Base-by-base conservation (phyloP, 2,113 vertebrate species). In the Nannobrachium achirus region DNA sequence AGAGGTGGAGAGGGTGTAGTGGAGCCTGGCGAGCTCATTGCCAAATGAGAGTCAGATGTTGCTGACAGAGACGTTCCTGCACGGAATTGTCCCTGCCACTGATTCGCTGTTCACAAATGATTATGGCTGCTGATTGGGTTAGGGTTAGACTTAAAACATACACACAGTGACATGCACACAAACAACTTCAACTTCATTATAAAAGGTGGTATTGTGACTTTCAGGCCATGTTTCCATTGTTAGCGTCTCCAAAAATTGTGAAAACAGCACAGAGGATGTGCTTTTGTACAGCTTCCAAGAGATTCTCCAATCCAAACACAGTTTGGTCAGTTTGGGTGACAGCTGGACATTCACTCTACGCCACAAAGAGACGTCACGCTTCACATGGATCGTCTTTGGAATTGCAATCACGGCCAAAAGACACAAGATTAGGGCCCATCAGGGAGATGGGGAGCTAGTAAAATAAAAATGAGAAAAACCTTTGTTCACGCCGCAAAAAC, bases 341-440 rank as follows among this genome's bases (percentile, higher is more conserved):
- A 90, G 86, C 86, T 90, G 89, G 86, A 83, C 80, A 66, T 78
- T 79, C 80, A 61, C 69, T 86, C 75, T 69, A 58, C 19, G 75
- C 52, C 58, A 67, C 53, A 48, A 76, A 66, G 55, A 58, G 52
- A 71, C 59, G n/a, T n/a, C n/a, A n/a, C n/a, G 75, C 56, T 77
- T 71, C 38, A 10, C 41, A 79, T 66, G 51, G 56, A 76, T 71
- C 63, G 20, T 52, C 48, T 50, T 76, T 73, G 76, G 73, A 89
- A 89, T 88, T 50, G 55, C 11, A 8, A 66, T 50, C 13, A 44
- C 15, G 56, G 80, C 87, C 88, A 88, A 81, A 46, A 83, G 71
- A 86, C 70, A 85, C 55, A 81, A 70, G 39, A 76, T 73, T 76
- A 72, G 52, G 55, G 61, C 77, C 14, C 61, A 66, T 16, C 66